These are phyloP conservation scores for Silurus asotus DNA, from an alignment of 2,113 vertebrate species.

Conservation along the genomic window DNA sequence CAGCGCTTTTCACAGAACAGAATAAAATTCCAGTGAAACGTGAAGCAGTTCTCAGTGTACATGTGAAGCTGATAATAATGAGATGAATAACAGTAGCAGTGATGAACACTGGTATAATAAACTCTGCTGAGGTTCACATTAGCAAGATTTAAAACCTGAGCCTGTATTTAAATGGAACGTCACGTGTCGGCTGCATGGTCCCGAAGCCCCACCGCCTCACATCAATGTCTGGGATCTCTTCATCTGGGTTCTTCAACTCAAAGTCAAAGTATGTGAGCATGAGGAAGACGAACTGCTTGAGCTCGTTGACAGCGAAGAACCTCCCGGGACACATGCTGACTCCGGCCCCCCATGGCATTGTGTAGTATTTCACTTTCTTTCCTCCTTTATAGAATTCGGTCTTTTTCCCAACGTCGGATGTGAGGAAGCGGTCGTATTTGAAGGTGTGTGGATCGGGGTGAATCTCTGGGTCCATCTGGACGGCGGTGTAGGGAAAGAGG, in stretches of 20 bases:
- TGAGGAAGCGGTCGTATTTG: slow-evolving; percentile 84
- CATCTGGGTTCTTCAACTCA: slow-evolving; percentile 75
- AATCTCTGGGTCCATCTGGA: slow-evolving; percentile 85
- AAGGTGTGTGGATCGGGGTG: slow-evolving; percentile 80
- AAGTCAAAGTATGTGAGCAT: slow-evolving; percentile 85
- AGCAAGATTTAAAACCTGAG: slow-evolving; percentile 54
- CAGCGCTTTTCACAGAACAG: not conserved
- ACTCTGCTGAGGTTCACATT: too few species aligned
- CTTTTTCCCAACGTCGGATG: slow-evolving; percentile 76
- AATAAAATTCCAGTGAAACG: not conserved
- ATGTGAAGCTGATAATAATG: not conserved
- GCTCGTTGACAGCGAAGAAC: slow-evolving; percentile 84
- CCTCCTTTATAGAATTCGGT: slow-evolving; percentile 84
- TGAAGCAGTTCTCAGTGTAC: too few species aligned
- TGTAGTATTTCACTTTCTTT: slow-evolving; percentile 82
- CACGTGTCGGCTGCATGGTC: slow-evolving; percentile 75
- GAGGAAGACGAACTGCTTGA: slow-evolving; percentile 87
- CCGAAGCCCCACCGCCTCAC: slow-evolving; percentile 83
- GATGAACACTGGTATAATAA: not conserved
- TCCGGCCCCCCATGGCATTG: slow-evolving; percentile 90
- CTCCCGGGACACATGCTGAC: slow-evolving; percentile 85
- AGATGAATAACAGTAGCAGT: too few species aligned
- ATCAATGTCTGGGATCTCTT: slow-evolving; percentile 75
- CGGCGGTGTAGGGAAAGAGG: slow-evolving; percentile 80
- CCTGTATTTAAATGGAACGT: slow-evolving; percentile 81